A percentile compares a stretch with the other conserved stretches of the same genome.
phyloP scores from a whole-genome alignment of 2,888 invertebrate genomes.

The Meiosimyza decipiens region DNA sequence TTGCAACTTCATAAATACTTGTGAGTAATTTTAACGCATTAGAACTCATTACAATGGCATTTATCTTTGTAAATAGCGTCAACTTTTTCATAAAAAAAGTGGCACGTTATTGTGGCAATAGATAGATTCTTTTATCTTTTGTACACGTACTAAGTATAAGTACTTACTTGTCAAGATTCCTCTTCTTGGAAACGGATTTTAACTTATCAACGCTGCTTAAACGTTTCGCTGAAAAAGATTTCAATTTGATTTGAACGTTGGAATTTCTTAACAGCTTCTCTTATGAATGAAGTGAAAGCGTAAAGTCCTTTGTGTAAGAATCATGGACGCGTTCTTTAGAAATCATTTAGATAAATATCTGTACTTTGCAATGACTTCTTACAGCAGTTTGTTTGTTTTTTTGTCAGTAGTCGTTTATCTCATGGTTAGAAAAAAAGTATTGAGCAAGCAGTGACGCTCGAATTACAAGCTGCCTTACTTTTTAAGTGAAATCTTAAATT shows the following conservation, averaged over 20 bases:
- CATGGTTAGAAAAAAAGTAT: too few species aligned
- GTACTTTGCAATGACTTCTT: too few species aligned
- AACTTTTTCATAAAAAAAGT: slow-evolving; percentile 14
- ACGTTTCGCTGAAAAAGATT: slow-evolving; percentile 24
- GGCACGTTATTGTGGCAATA: too few species aligned
- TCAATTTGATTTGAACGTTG: slow-evolving; percentile 30
- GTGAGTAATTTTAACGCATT: slow-evolving; percentile 27
- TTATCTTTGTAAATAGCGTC: slow-evolving; percentile 23
- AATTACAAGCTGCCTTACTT: too few species aligned
- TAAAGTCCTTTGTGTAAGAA: too few species aligned
- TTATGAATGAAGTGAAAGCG: too few species aligned
- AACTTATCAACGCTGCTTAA: background rate
- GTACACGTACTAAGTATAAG: background rate
- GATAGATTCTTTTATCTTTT: background rate
- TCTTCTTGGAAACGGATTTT: slow-evolving; percentile 6
- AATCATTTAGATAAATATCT: too few species aligned
- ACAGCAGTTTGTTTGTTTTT: too few species aligned
- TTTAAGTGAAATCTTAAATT: too few species aligned
- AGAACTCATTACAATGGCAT: slow-evolving; percentile 34
- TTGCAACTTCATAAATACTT: slow-evolving; percentile 23
- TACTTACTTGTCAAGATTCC: slow-evolving; percentile 1
- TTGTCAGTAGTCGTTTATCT: too few species aligned
- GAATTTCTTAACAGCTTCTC: slow-evolving; percentile 18
- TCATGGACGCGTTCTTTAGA: too few species aligned
- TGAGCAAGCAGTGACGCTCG: too few species aligned